These are phyloP conservation scores for Chiloscyllium punctatum DNA, from an alignment of 2,797 vertebrate species.

Conservation along the genomic window DNA sequence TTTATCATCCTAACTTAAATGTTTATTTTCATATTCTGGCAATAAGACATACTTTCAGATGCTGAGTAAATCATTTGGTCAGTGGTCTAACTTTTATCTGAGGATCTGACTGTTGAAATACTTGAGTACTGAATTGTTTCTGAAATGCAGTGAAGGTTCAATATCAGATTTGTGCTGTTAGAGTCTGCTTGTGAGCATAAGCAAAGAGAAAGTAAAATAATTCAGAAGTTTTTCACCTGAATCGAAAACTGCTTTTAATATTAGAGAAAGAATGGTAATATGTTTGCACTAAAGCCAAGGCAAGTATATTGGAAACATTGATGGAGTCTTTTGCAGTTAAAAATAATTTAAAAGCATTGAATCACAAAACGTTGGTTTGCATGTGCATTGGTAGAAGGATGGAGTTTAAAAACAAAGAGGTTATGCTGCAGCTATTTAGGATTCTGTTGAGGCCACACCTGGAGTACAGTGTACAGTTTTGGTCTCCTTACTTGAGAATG, in stretches of 20 bases:
- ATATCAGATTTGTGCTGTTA: neutral
- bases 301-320: neutral
- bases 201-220: neutral
- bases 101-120: neutral
- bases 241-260: neutral
- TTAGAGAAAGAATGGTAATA: neutral
- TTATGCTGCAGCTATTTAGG: no score
- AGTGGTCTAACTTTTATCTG: no score
- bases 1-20: slow-evolving; percentile 8
- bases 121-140: neutral
- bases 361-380: no score
- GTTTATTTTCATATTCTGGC: neutral
- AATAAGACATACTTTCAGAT: neutral
- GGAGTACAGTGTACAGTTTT: no score
- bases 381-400: no score
- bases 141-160: neutral
- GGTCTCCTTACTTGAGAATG: no score
- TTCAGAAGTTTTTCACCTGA: neutral
- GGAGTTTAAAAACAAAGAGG: no score
- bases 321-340: neutral
- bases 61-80: neutral
- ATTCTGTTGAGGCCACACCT: no score
- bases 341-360: no score
- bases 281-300: neutral
- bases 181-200: neutral